phyloP scores from a whole-genome alignment of 2,888 invertebrate species.

The Luperina testacea region DNA sequence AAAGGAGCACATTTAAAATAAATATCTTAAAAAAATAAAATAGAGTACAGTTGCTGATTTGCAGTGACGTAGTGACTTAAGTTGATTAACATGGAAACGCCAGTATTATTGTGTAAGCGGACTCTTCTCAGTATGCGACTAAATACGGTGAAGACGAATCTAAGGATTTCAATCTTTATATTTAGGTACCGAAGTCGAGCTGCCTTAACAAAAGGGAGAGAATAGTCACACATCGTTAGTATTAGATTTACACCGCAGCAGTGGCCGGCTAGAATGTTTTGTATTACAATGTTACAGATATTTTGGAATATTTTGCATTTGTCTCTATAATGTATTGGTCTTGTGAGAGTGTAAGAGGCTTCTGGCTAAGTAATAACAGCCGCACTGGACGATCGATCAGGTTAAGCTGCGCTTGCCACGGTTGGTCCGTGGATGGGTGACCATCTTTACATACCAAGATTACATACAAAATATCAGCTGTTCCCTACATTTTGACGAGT shows the following conservation, averaged over 20 bases:
- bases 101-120: background rate
- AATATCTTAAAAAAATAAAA: background rate
- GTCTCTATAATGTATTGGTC: slow-evolving; percentile 32
- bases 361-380: too few relatives aligned
- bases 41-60: background rate
- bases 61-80: background rate
- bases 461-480: too few relatives aligned
- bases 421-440: too few relatives aligned
- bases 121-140: background rate
- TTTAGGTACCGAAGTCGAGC: slow-evolving; percentile 52
- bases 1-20: background rate
- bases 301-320: slow-evolving; percentile 36
- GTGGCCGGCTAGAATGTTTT: slow-evolving; percentile 39
- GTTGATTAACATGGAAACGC: background rate
- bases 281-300: slow-evolving; percentile 45
- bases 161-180: slow-evolving; percentile 7
- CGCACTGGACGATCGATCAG: too few relatives aligned
- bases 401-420: too few relatives aligned
- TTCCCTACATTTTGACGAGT: too few relatives aligned
- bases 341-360: background rate
- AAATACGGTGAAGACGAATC: background rate
- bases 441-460: too few relatives aligned
- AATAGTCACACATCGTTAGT: slow-evolving; percentile 69
- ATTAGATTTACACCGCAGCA: slow-evolving; percentile 57
- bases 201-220: slow-evolving; percentile 61